Conservation (phyloP, 2,797 vertebrate species). For the Poeciliopsis infans region DNA sequence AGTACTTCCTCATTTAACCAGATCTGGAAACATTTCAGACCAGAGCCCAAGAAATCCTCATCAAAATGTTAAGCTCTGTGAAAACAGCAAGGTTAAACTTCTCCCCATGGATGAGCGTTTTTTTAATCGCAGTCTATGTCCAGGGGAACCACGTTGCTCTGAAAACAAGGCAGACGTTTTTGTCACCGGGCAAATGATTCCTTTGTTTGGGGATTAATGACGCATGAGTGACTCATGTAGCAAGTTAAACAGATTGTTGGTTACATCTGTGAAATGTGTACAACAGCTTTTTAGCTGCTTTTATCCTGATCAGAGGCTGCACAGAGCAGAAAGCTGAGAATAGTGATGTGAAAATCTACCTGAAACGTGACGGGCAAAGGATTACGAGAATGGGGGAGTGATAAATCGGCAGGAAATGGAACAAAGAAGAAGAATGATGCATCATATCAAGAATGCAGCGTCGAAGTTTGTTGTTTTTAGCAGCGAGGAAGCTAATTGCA, state of each 20-base stretch:
- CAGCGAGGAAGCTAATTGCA: not conserved
- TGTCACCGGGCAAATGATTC: slow-evolving; percentile 38
- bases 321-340: not conserved
- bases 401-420: slow-evolving; percentile 2
- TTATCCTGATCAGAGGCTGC: not conserved
- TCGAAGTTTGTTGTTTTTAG: slow-evolving; percentile 18
- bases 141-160: slow-evolving; percentile 5
- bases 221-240: slow-evolving; percentile 47
- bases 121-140: slow-evolving; percentile 3
- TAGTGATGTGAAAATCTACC: not conserved
- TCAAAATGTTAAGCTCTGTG: slow-evolving; percentile 12
- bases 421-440: not conserved
- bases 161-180: slow-evolving; percentile 18
- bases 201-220: slow-evolving; percentile 69
- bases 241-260: slow-evolving; percentile 24
- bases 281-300: not conserved
- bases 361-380: not conserved
- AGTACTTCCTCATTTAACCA: not conserved
- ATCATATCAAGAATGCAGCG: not conserved
- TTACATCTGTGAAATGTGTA: slow-evolving; percentile 14
- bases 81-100: slow-evolving; percentile 20
- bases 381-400: not conserved
- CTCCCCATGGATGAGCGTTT: not conserved
- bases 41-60: not conserved
- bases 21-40: not conserved